These are phyloP conservation scores for Tauraco erythrolophus DNA, from an alignment of 2,113 vertebrate genomes.

Conservation along the genomic window DNA sequence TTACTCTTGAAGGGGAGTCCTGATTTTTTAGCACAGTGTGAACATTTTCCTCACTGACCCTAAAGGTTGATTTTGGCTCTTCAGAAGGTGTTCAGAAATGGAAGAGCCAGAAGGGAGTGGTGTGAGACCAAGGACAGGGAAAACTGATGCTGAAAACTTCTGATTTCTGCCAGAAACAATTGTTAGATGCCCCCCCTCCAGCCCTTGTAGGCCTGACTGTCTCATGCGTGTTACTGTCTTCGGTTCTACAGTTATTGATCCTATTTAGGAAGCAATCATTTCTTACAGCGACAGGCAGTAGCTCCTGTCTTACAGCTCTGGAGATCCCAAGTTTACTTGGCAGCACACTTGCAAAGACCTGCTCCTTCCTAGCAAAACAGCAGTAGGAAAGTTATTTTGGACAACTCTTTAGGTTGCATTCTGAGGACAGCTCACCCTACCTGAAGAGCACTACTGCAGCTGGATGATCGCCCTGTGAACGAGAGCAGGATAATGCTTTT, in stretches of 20 bases:
- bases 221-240: rapidly evolving
- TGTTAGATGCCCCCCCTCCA: too few species aligned
- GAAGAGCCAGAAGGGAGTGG: not conserved
- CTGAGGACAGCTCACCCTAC: not conserved
- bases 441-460: too few species aligned
- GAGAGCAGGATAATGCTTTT: not conserved
- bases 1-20: not conserved
- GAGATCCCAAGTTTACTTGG: not conserved
- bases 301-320: not conserved
- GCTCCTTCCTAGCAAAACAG: not conserved
- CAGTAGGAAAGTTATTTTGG: not conserved
- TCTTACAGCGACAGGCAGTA: not conserved
- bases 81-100: not conserved
- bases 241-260: not conserved
- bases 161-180: not conserved
- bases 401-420: not conserved
- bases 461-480: not conserved
- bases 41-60: not conserved
- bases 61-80: not conserved
- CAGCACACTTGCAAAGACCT: not conserved
- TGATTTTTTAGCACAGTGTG: not conserved
- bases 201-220: not conserved
- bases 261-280: not conserved
- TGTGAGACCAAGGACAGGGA: not conserved
- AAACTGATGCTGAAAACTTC: not conserved